Evolutionary conservation across 2,888 invertebrate genomes (phyloP), one percentile per base, ranked within the genome.

Genomic region (Salpingus planirostris): DNA sequence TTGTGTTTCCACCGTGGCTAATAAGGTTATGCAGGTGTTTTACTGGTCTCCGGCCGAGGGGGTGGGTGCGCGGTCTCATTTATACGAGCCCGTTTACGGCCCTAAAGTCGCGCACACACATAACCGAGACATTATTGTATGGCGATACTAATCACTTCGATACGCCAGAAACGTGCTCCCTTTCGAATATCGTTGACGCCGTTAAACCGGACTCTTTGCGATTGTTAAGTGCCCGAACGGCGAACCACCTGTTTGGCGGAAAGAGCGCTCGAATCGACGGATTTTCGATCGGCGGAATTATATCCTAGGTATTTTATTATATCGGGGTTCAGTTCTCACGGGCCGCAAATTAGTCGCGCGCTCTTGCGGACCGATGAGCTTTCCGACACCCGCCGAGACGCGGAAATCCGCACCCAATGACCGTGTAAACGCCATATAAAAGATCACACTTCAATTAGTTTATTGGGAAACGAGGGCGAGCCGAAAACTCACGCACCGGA

Each of bases 281-380:
- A n/a, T n/a, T n/a, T n/a, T n/a, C n/a, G n/a, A n/a, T n/a, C n/a
- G n/a, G n/a, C n/a, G n/a, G n/a, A n/a, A n/a, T n/a, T n/a, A n/a
- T n/a, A n/a, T n/a, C n/a, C n/a, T n/a, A n/a, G n/a, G n/a, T n/a
- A n/a, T n/a, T n/a, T n/a, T n/a, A n/a, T n/a, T n/a, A n/a, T n/a
- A n/a, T 13, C n/a, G 13, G 11, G 21, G 10, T 8, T 43, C 42
- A 43, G 55, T 60, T 60, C 60, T 58, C 60, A 59, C 60, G 57
- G 44, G 40, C 42, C 40, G 28, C n/a, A n/a, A n/a, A 29, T 32
- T 47, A 50, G 54, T 49, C 42, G 48, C 50, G 47, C 47, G 50
- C 36, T 60, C 49, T 54, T 60, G 58, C 60, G 60, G 55, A 60
- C 55, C 56, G 58, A 37, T 54, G 57, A 52, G 44, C 58, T 42